A percentile compares a stretch with the other conserved stretches of the same genome.
Conservation (phyloP, 2,113 vertebrate genomes). For the Calyptomena viridis region DNA sequence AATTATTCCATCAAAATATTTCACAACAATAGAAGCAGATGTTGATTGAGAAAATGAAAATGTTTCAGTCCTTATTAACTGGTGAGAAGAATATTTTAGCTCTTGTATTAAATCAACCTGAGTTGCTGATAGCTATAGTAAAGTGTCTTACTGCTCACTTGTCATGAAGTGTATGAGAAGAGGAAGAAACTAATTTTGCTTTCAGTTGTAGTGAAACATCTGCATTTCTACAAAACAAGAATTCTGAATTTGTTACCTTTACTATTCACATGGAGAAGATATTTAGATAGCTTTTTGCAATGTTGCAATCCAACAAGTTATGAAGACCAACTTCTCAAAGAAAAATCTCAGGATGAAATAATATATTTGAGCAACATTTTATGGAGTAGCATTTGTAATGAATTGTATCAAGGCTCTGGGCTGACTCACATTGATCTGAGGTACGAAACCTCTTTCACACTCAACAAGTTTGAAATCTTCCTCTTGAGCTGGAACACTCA, state of each 20-base stretch:
- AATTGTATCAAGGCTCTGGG: background rate
- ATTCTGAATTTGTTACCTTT: background rate
- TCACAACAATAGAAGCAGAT: background rate
- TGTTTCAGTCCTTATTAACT: background rate
- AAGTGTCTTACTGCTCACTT: background rate
- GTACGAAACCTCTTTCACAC: background rate
- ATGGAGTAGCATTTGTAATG: background rate
- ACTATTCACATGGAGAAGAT: background rate
- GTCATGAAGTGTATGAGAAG: background rate
- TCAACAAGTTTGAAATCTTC: background rate
- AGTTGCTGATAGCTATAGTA: background rate
- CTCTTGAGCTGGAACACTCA: background rate
- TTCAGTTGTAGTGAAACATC: background rate
- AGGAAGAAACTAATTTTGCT: background rate
- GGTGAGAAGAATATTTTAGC: background rate
- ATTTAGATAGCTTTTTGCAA: background rate
- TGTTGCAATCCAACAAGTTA: background rate
- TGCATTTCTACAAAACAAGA: background rate
- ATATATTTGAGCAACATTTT: background rate
- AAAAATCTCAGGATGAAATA: background rate
- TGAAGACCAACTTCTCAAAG: background rate
- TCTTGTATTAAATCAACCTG: background rate
- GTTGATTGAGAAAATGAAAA: background rate
- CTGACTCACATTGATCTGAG: background rate
- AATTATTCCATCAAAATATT: background rate